A percentile compares a stretch with the other conserved stretches of the same genome.
These are phyloP conservation scores for Chironex yamaguchii DNA, from an alignment of 30 jellyfish, hydroid and myxozoan species.

Conservation along the genomic window DNA sequence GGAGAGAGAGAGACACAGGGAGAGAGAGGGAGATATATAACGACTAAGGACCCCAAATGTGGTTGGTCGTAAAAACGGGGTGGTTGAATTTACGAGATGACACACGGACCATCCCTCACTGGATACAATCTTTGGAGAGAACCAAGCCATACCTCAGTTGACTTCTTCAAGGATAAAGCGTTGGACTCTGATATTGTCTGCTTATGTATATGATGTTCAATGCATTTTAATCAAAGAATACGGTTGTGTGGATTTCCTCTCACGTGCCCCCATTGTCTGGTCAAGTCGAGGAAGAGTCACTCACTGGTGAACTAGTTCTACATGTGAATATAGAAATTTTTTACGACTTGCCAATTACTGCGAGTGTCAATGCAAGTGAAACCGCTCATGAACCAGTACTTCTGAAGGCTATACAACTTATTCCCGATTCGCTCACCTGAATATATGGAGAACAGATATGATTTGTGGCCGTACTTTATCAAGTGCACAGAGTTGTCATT, in stretches of 20 bases:
- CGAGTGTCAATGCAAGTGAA: neutral
- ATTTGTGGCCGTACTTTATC: neutral
- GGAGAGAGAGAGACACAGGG: too few relatives aligned
- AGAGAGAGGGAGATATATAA: too few relatives aligned
- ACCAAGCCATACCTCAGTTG: neutral
- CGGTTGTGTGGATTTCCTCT: neutral
- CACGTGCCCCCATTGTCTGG: neutral
- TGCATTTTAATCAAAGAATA: neutral
- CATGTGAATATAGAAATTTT: too few relatives aligned
- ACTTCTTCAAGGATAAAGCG: neutral
- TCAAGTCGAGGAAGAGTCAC: neutral
- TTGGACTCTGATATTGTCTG: neutral
- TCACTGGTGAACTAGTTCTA: too few relatives aligned
- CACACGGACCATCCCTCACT: neutral
- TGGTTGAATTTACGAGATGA: too few relatives aligned
- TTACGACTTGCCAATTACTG: neutral
- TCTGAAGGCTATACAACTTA: neutral
- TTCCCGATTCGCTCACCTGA: neutral
- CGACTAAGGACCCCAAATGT: too few relatives aligned
- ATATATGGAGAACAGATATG: neutral
- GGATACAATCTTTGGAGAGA: neutral
- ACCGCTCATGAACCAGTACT: neutral
- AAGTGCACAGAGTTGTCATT: neutral
- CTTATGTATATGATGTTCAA: neutral
- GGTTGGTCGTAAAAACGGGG: too few relatives aligned